These are phyloP conservation scores for Nannoperca australis DNA, from an alignment of 2,797 vertebrate genomes.

Conservation along the genomic window DNA sequence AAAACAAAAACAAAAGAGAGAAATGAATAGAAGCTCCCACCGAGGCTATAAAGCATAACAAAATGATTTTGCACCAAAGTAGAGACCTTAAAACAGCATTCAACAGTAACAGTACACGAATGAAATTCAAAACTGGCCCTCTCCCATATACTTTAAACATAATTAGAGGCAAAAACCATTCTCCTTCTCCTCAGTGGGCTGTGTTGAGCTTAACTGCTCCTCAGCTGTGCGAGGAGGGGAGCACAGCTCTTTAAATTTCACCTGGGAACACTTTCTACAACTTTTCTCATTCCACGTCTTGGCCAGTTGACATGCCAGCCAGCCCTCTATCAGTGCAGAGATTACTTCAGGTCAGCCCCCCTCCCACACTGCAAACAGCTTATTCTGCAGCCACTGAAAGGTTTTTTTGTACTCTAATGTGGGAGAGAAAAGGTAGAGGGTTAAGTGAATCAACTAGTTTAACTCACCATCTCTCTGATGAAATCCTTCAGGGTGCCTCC, in stretches of 20 bases:
- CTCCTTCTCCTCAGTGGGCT: constrained; percentile 21
- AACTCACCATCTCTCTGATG: constrained; percentile 90
- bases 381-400: constrained; percentile 30
- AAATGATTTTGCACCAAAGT: not conserved
- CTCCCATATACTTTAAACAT: constrained; percentile 1
- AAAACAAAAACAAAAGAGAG: constrained; percentile 13
- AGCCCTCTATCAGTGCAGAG: constrained; percentile 47
- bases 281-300: constrained; percentile 50
- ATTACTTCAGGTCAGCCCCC: constrained; percentile 70
- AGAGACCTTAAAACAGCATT: constrained; percentile 7
- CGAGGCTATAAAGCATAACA: constrained; percentile 15
- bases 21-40: constrained; percentile 32
- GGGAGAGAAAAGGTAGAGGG: constrained; percentile 12
- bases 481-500: constrained; percentile 95
- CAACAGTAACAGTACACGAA: not conserved
- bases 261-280: constrained; percentile 77
- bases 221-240: constrained; percentile 43
- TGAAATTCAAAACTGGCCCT: constrained; percentile 1
- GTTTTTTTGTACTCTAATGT: constrained; percentile 38
- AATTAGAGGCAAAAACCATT: constrained; percentile 1
- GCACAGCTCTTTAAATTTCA: constrained; percentile 53
- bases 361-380: constrained; percentile 40
- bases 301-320: constrained; percentile 52
- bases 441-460: constrained; percentile 27
- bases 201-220: constrained; percentile 4